Base-by-base conservation (phyloP, 2,888 invertebrate genomes). In the Xylophagus ater region DNA sequence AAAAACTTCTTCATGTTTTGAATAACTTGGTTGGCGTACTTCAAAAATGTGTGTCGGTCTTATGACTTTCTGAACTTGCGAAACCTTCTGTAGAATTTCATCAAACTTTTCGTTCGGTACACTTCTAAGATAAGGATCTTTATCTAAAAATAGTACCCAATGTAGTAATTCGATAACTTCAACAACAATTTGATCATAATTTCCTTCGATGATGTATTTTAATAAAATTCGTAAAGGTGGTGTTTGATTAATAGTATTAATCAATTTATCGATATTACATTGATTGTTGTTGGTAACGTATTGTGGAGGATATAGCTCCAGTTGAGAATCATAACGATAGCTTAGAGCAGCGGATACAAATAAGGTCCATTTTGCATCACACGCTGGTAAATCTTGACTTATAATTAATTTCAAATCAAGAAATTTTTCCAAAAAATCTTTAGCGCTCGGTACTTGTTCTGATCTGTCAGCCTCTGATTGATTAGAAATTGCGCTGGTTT, bases 331-430 rank as follows among this genome's bases (percentile, higher is more conserved):
- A 53, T 76, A 78, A 52, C 80, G 73, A 58, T 85, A 85, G 49
- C 82, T 85, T 47, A 77, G 72, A 18, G 81, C 75, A 3, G 87
- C 84, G 13, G 83, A 74, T 15, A 81, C 73, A 57, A 88, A 86
- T 30, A 87, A 64, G 41, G 82, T 81, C 75, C 84, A 78, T 57
- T 80, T 78, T n/a, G 86, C 66, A 65, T 88, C 88, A 37, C 73
- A 72, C 9, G 72, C 71, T 48, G 70, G 60, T 29, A 73, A 66
- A 58, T 75, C 74, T 44, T 65, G 65, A 54, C 68, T 69, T 36
- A 75, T 55, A 2, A 67, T 38, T 14, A 46, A 47, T 21, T 52
- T 54, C 3, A 63, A 37, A 2, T 51, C 46, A 15, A 51, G 42
- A 1, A 52, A 21, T 38, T 53, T 51, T 32, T 54, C 50, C 1